Base-by-base conservation (phyloP, 2,888 invertebrate genomes). In the Oscheius sp. region DNA sequence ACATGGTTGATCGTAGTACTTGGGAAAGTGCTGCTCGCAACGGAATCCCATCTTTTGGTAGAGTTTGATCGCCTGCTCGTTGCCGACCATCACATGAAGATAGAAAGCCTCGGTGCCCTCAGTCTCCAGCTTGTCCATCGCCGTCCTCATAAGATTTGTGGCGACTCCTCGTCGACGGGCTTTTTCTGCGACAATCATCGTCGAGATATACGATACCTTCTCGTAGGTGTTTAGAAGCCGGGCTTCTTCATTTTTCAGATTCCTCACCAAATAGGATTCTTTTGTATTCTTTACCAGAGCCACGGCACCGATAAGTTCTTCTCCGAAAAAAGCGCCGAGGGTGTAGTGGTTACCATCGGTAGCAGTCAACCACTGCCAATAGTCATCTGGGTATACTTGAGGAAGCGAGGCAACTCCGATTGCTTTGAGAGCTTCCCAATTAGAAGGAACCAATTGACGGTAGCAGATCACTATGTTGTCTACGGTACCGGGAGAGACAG, bases 51-150 rank as follows among this genome's bases (percentile, higher is more conserved):
- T n/a, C 25, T 46, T 63, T 13, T 18, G 23, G 63, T 63, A 63
- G 45, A 63, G 23, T 12, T 45, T 18, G 25, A 63, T 63, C 21
- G 63, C 63, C 43, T 46, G 41, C 16, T 35, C 12, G 16, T 63
- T 63, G 45, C 9, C n/a, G 27, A 66, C 66, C 66, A 66, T 66
- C 52, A 66, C 52, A 29, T 66, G 66, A 1, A 66, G 52, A 27
- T 66, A 66, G 29, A 66, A 35, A 21, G 52, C 49, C 7, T 29
- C 52, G 3, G 29, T 49, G 25, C 46, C 46, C 23, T 66, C 52
- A 7, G 23, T 21, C 29, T 66, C n/a, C 52, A 66, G 35, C 27
- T 66, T 21, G 16, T 66, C 52, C 49, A 66, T 66, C 29, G 29
- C 27, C 13, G n/a, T 27, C 27, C n/a, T 52, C 52, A 66, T 13